Conservation (phyloP, 2,888 invertebrate species). For the Leucania comma region DNA sequence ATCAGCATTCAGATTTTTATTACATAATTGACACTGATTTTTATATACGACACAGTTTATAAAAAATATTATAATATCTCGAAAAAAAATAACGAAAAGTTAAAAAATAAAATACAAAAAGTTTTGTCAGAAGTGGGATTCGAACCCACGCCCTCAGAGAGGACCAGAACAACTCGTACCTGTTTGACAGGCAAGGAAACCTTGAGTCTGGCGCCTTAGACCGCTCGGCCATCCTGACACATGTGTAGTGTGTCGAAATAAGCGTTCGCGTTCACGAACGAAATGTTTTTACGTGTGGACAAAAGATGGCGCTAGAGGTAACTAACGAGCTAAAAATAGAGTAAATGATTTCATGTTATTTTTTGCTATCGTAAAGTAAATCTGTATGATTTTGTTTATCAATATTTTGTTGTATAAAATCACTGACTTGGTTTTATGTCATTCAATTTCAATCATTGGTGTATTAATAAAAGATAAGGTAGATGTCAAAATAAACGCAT, state of each 20-base stretch:
- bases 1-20: conserved; percentile 10
- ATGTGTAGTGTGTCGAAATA: conserved; percentile 64
- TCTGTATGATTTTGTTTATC: neutral
- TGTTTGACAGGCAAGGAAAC: conserved; percentile 91
- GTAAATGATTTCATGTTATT: neutral
- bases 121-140: conserved; percentile 94
- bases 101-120: conserved; percentile 75
- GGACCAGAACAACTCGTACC: conserved; percentile 93
- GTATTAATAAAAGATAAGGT: too few relatives aligned
- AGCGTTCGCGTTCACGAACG: conserved; percentile 54
- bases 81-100: conserved; percentile 31
- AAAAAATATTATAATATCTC: neutral
- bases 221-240: conserved; percentile 96
- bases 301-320: conserved; percentile 72
- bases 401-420: conserved; percentile 1
- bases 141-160: conserved; percentile 95
- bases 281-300: conserved; percentile 30
- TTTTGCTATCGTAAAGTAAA: neutral
- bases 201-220: conserved; percentile 95
- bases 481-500: neutral
- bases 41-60: neutral
- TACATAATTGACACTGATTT: conserved; percentile 34
- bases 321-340: conserved; percentile 11
- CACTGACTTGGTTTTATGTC: neutral
- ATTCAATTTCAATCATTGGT: too few relatives aligned